Conservation (phyloP, 2,113 vertebrate genomes). For the Rhinopomastus cyanomelas region DNA sequence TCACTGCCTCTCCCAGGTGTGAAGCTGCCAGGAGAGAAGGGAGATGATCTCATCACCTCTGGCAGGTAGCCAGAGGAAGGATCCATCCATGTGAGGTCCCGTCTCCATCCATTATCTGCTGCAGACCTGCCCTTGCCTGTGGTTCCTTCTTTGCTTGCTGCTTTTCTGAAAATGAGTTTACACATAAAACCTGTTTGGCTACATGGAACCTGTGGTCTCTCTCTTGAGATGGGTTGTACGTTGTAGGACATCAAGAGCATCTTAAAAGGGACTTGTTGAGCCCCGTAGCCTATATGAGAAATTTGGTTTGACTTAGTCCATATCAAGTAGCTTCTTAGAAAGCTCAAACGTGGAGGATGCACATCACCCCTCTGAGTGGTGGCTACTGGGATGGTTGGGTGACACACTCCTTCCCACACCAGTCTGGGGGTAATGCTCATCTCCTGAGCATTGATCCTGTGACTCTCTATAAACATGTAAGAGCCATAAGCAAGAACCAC, state of each 20-base stretch:
- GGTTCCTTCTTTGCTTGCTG: background rate
- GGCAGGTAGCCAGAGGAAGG: background rate
- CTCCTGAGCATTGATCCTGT: background rate
- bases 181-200: background rate
- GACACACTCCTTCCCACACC: background rate
- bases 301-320: background rate
- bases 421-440: background rate
- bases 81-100: accelerated
- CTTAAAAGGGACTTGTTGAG: background rate
- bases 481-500: background rate
- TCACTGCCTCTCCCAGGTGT: background rate
- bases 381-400: background rate
- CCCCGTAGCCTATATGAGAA: background rate
- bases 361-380: accelerated
- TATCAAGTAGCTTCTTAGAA: background rate
- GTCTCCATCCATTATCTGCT: background rate
- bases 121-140: background rate
- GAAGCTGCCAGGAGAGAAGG: background rate
- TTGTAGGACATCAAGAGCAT: background rate
- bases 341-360: background rate
- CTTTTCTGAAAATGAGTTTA: background rate
- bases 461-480: too few relatives aligned
- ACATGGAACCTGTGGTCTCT: background rate
- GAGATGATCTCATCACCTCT: background rate
- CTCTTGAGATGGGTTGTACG: background rate